phyloP scores from a whole-genome alignment of 2,113 vertebrate species.

The Coturnix japonica region DNA sequence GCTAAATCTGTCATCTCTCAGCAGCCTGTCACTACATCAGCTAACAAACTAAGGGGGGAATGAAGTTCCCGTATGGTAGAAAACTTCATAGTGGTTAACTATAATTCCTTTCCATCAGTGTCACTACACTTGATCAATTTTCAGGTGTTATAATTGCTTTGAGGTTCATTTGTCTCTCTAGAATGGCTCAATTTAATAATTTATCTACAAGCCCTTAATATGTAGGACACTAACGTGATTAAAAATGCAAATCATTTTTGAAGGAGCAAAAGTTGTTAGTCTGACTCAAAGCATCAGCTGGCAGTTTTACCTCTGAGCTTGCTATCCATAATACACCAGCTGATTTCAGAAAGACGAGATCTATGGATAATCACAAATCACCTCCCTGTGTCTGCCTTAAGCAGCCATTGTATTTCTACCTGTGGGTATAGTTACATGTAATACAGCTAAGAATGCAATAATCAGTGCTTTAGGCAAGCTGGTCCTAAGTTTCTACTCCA shows the following conservation, averaged over 20 bases:
- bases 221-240: neutral
- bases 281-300: neutral
- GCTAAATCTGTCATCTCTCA: conserved; percentile 48
- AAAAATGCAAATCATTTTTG: neutral
- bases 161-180: neutral
- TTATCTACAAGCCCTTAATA: neutral
- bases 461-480: neutral
- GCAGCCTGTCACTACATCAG: conserved; percentile 44
- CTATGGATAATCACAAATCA: neutral
- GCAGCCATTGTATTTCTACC: neutral
- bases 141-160: neutral
- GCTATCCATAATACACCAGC: neutral
- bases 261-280: neutral
- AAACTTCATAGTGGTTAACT: neutral
- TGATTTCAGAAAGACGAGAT: neutral
- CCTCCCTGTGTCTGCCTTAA: neutral
- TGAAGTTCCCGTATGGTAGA: conserved; percentile 14
- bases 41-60: conserved; percentile 14
- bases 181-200: neutral
- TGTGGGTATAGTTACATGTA: neutral
- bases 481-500: neutral
- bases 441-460: neutral
- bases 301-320: neutral
- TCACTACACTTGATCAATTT: neutral
- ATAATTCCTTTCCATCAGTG: neutral